Evolutionary conservation across 2,113 vertebrate genomes (phyloP).

Genomic region (Ailuropoda melanoleuca): DNA sequence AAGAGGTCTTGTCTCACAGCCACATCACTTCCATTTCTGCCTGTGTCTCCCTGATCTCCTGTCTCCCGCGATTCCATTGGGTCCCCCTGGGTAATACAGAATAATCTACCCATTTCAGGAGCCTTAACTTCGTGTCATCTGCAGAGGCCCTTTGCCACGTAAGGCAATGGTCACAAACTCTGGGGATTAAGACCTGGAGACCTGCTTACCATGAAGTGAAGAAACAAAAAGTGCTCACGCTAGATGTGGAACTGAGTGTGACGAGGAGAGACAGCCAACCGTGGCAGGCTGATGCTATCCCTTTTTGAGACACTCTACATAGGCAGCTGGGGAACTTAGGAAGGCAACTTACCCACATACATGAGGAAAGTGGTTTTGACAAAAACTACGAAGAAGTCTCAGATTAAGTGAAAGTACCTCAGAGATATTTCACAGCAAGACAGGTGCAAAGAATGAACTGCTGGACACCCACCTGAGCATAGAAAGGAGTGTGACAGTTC

Average conservation of each 20-base stretch:
- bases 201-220: accelerated
- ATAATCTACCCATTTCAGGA: too few species aligned
- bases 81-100: background rate
- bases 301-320: background rate
- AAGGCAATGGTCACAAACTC: background rate
- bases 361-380: background rate
- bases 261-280: background rate
- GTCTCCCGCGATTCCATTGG: background rate
- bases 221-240: background rate
- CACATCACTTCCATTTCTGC: background rate
- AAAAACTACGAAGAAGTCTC: too few species aligned
- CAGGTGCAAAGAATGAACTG: background rate
- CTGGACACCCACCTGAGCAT: accelerated
- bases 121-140: background rate
- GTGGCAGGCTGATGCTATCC: background rate
- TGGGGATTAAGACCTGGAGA: accelerated
- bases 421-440: background rate
- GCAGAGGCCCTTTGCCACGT: background rate
- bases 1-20: too few species aligned
- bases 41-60: background rate
- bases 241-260: too few species aligned
- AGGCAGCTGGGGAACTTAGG: background rate
- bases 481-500: background rate
- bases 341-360: accelerated
- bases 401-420: background rate